Base-by-base conservation (phyloP, 2,888 invertebrate species). In the Agriopis aurantiaria region DNA sequence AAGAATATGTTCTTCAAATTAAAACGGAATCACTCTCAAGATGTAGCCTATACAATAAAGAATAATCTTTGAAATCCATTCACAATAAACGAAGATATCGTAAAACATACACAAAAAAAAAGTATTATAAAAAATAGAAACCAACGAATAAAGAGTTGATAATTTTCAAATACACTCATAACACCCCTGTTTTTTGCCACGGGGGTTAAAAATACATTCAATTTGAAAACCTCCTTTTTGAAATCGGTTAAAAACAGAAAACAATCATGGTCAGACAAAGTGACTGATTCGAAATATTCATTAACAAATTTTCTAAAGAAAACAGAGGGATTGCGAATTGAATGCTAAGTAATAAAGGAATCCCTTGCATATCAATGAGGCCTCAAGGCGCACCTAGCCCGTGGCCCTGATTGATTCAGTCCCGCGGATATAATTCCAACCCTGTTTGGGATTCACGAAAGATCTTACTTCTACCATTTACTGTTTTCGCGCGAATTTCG, bases 321-420 rank as follows among this genome's bases (percentile, higher is more conserved):
- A 87, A 86, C 81, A 80, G 78, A 81, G 79, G 81, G 80, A 81
- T 81, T 82, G 81, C 79, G 86, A 87, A 91, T 90, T 87, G 86
- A 90, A 90, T 87, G 87, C 84, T 84, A 84, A 84, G 88, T 87
- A 91, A 91, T 90, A 91, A 81, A 91, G 86, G 88, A 83, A 88
- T 85, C 85, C 83, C 89, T 88, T 90, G 90, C 90, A 91, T 91
- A 88, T 88, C 85, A 91, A 91, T 91, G 88, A 91, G 86, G 79
- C 78, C 80, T 83, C 77, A 78, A 82, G 85, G 80, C 83, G 80
- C 86, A 88, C 85, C 85, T 83, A 80, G 80, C 84, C 84, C 51
- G 57, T 55, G 23, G 70, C 62, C 66, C 83, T 88, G 89, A 91
- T 89, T 89, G 91, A 89, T 88, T 89, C 86, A 82, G 85, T 83